Conservation (phyloP, 2,113 vertebrate genomes). For the Mellivora capensis region DNA sequence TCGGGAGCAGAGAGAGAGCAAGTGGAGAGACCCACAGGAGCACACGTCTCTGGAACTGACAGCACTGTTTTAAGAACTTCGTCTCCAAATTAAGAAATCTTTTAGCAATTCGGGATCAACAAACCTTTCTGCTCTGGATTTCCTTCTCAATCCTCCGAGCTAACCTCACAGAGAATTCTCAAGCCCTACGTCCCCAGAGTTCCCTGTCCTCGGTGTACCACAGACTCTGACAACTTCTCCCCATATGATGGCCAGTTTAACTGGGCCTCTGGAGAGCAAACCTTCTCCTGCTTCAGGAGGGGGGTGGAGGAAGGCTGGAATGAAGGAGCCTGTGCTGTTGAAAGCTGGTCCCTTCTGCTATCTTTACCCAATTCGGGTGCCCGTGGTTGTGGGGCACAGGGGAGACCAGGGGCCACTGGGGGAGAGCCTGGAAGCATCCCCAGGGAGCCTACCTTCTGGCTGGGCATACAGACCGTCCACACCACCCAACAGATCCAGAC, state of each 20-base stretch:
- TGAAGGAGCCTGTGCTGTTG: rapidly evolving
- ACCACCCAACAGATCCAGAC: rapidly evolving
- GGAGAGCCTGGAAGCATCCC: neutral
- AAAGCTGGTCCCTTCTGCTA: rapidly evolving
- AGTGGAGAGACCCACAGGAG: neutral
- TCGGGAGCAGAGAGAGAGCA: no score
- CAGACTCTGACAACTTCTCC: neutral
- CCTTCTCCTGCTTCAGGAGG: neutral
- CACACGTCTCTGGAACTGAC: neutral
- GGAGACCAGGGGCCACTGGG: rapidly evolving
- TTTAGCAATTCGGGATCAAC: neutral
- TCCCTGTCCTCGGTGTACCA: neutral
- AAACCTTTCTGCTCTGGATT: neutral
- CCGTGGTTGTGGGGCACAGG: rapidly evolving
- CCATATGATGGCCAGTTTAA: neutral
- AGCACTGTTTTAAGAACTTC: neutral
- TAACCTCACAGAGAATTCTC: neutral
- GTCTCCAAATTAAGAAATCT: neutral
- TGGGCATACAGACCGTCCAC: neutral
- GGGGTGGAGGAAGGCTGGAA: neutral
- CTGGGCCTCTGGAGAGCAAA: neutral
- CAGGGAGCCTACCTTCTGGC: neutral
- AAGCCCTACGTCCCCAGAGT: rapidly evolving
- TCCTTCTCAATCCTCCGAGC: neutral
- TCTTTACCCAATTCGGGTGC: neutral